Evolutionary conservation across 2,113 vertebrate genomes (phyloP).

Genomic region (Girardinichthys multiradiatus): DNA sequence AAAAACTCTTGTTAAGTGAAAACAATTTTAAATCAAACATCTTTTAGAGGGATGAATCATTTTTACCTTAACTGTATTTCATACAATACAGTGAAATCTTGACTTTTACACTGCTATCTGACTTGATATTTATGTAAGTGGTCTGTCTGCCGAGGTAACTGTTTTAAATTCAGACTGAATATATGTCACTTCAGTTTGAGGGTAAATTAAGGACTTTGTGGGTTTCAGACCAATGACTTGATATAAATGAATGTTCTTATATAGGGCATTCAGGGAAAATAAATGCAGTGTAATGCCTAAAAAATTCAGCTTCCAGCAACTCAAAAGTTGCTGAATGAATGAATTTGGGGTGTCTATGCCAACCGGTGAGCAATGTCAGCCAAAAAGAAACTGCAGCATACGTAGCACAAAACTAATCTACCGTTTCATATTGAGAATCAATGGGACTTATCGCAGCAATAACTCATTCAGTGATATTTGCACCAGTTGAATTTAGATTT

Average conservation of each 20-base stretch:
- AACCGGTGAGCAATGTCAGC: neutral
- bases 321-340: neutral
- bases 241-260: neutral
- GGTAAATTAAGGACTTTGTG: neutral
- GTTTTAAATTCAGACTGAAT: too few relatives aligned
- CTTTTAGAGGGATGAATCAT: too few relatives aligned
- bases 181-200: neutral
- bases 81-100: neutral
- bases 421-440: conserved; percentile 12
- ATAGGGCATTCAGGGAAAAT: neutral
- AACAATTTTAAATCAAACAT: neutral
- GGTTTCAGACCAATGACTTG: neutral
- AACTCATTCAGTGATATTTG: conserved; percentile 34
- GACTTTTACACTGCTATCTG: neutral
- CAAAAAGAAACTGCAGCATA: neutral
- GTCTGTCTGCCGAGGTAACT: too few relatives aligned
- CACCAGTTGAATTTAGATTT: conserved; percentile 18
- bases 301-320: neutral
- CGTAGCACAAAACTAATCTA: conserved; percentile 10
- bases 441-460: conserved; percentile 25
- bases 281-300: neutral
- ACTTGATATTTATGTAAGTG: neutral
- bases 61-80: too few relatives aligned
- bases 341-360: neutral
- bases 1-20: neutral